phyloP scores from a whole-genome alignment of 2,797 vertebrate species.

The Acropternis orthonyx region DNA sequence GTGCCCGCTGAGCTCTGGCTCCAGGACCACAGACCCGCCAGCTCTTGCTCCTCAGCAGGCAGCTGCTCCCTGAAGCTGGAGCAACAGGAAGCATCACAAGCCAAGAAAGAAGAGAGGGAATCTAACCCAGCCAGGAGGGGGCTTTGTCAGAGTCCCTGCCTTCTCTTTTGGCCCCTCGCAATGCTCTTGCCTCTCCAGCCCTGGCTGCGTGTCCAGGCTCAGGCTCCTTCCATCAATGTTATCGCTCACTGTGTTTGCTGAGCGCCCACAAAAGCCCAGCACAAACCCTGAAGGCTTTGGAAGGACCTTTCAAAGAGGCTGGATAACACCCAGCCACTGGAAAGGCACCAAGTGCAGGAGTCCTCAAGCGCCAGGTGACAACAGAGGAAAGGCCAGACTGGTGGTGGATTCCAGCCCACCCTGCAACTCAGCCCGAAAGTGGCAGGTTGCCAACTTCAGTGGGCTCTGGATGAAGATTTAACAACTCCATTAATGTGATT shows the following conservation, averaged over 20 bases:
- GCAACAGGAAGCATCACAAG: not conserved
- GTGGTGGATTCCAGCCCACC: rapidly evolving
- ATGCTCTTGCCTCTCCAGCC: not conserved
- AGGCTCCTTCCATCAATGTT: not conserved
- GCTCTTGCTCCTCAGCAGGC: not conserved
- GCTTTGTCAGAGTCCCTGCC: not conserved
- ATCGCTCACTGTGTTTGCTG: not conserved
- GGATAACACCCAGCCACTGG: not conserved
- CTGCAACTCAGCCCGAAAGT: not conserved
- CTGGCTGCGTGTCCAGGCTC: not conserved
- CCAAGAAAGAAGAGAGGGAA: not conserved
- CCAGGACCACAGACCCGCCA: not conserved
- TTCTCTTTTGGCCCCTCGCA: not conserved
- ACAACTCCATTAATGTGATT: not conserved
- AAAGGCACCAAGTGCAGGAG: not conserved
- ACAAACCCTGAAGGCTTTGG: not conserved
- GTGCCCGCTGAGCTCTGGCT: not conserved
- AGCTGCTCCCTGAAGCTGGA: not conserved
- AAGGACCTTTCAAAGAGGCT: not conserved
- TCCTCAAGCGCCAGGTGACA: not conserved
- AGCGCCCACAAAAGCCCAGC: not conserved
- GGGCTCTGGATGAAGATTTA: not conserved
- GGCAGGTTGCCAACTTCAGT: not conserved
- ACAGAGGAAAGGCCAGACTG: not conserved
- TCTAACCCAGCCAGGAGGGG: not conserved